Evolutionary conservation across 2,113 vertebrate genomes (phyloP).

Genomic region (Hypanus sabinus): DNA sequence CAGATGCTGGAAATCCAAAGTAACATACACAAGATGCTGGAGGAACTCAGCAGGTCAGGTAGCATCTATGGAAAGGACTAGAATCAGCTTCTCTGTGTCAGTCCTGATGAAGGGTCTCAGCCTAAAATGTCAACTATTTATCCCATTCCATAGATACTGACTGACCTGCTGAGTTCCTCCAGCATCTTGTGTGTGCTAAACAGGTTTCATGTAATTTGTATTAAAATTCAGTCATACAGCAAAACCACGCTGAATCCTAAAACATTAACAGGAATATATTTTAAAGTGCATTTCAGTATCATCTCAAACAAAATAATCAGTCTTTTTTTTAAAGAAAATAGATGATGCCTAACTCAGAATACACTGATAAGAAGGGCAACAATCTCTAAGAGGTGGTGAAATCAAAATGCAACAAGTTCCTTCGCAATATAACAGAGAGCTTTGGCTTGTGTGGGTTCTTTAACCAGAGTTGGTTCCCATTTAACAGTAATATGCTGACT

Average conservation of each 20-base stretch:
- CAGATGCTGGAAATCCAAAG: no score
- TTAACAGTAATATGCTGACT: neutral
- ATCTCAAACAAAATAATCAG: neutral
- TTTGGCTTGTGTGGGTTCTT: neutral
- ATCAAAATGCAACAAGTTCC: neutral
- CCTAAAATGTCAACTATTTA: no score
- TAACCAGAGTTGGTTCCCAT: conserved; percentile 11
- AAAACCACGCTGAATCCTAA: neutral
- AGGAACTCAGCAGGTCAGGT: no score
- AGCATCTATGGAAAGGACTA: no score
- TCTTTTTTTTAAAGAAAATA: neutral
- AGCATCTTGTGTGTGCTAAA: neutral
- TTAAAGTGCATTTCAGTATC: neutral
- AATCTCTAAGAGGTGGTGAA: neutral
- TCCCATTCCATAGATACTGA: no score
- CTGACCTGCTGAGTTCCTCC: no score
- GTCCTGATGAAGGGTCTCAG: no score
- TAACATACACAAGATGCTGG: no score
- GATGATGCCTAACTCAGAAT: neutral
- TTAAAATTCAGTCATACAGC: neutral
- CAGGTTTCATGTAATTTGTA: neutral
- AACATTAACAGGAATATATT: neutral
- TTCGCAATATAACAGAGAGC: neutral
- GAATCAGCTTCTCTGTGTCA: no score
- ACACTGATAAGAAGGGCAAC: neutral